Evolutionary conservation across 2,888 invertebrate species (phyloP).

Genomic region (Euphydryas editha): DNA sequence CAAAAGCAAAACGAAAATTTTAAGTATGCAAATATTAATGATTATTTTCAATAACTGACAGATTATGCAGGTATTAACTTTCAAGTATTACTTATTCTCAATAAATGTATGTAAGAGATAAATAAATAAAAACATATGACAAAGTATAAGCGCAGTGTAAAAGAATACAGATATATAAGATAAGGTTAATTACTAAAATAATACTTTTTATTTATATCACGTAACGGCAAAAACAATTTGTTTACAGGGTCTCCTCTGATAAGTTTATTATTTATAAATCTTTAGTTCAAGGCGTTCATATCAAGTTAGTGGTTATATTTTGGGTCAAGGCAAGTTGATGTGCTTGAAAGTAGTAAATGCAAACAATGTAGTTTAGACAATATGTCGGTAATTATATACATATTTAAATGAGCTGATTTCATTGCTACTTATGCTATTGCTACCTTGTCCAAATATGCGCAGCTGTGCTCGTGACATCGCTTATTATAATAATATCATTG

Average conservation of each 20-base stretch:
- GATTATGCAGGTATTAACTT: too few species aligned
- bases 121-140: too few species aligned
- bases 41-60: too few species aligned
- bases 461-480: not conserved
- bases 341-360: conserved; percentile 57
- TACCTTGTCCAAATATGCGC: not conserved
- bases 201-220: not conserved
- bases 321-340: conserved; percentile 64
- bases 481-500: too few species aligned
- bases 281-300: conserved; percentile 46
- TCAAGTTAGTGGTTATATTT: conserved; percentile 51
- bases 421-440: conserved; percentile 9
- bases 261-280: conserved; percentile 46
- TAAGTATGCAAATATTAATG: too few species aligned
- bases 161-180: not conserved
- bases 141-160: too few species aligned
- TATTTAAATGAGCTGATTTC: conserved; percentile 41
- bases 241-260: conserved; percentile 36
- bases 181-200: not conserved
- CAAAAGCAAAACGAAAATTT: too few species aligned
- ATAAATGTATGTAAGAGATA: too few species aligned
- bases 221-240: conserved; percentile 22
- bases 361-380: conserved; percentile 62
- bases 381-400: conserved; percentile 52
- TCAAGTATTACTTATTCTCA: too few species aligned